Evolutionary conservation across 2,113 vertebrate species (phyloP).

Genomic region (Arizona elegans): DNA sequence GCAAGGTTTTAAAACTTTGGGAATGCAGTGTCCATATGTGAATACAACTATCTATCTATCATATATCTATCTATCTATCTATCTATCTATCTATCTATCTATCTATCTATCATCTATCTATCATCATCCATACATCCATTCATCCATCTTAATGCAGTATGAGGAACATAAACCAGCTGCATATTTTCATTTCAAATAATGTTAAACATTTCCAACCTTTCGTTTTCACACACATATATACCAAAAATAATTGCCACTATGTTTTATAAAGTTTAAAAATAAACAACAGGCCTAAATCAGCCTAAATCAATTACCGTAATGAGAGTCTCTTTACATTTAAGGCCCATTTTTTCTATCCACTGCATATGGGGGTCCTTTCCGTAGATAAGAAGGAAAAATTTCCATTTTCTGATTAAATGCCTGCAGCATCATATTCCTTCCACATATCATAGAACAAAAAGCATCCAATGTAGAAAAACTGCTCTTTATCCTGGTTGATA

Average conservation of each 20-base stretch:
- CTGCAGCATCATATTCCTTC: background rate
- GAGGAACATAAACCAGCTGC: background rate
- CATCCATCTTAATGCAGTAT: background rate
- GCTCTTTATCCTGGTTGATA: background rate
- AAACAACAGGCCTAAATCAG: background rate
- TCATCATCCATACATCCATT: background rate
- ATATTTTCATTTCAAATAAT: slow-evolving; percentile 24
- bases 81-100: background rate
- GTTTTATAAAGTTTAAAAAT: background rate
- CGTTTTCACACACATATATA: background rate
- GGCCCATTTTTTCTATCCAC: background rate
- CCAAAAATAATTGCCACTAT: background rate
- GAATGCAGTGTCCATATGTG: slow-evolving; percentile 1
- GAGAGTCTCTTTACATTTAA: background rate
- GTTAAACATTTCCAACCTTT: background rate
- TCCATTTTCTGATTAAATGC: background rate
- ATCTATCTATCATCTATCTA: background rate
- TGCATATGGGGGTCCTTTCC: background rate
- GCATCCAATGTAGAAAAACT: background rate
- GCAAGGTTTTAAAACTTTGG: slow-evolving; percentile 24
- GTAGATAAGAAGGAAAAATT: background rate
- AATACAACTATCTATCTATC: background rate
- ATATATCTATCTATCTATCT: background rate
- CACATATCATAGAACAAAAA: background rate
- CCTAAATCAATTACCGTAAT: background rate